phyloP scores from a whole-genome alignment of 2,888 invertebrate genomes.

The Bombylius major region DNA sequence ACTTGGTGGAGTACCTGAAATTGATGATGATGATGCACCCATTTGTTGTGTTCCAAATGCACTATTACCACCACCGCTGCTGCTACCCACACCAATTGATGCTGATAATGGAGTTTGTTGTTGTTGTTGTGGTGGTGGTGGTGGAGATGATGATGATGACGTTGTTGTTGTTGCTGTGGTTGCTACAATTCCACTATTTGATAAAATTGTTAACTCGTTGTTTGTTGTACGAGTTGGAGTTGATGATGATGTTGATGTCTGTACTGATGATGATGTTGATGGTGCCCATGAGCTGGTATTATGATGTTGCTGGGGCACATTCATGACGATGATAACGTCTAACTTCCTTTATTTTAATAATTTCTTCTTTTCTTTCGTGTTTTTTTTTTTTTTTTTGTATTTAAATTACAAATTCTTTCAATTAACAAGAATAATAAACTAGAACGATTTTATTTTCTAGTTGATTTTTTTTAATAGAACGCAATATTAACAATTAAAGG shows the following conservation, averaged over 20 bases:
- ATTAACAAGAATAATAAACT: too few relatives aligned
- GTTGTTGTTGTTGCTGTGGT: background rate
- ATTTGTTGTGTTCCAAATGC: background rate
- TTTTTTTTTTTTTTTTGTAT: background rate
- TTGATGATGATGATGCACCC: slow-evolving; percentile 6
- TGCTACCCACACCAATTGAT: background rate
- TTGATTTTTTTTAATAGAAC: too few relatives aligned
- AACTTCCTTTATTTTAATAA: too few relatives aligned
- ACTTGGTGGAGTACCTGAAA: slow-evolving; percentile 11
- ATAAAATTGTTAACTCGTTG: too few relatives aligned
- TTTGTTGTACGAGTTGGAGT: background rate
- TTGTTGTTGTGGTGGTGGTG: background rate
- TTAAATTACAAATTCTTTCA: background rate
- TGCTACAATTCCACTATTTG: background rate
- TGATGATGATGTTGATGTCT: background rate
- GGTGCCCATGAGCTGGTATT: background rate
- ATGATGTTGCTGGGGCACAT: background rate
- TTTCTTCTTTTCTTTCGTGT: background rate
- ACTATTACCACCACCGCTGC: background rate
- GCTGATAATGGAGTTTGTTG: too few relatives aligned
- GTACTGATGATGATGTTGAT: background rate
- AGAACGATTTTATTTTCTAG: too few relatives aligned
- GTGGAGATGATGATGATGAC: background rate
- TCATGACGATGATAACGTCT: background rate
- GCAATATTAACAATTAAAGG: too few relatives aligned